Evolutionary conservation across 2,797 vertebrate genomes (phyloP).

Genomic region (Poecilia velifera): DNA sequence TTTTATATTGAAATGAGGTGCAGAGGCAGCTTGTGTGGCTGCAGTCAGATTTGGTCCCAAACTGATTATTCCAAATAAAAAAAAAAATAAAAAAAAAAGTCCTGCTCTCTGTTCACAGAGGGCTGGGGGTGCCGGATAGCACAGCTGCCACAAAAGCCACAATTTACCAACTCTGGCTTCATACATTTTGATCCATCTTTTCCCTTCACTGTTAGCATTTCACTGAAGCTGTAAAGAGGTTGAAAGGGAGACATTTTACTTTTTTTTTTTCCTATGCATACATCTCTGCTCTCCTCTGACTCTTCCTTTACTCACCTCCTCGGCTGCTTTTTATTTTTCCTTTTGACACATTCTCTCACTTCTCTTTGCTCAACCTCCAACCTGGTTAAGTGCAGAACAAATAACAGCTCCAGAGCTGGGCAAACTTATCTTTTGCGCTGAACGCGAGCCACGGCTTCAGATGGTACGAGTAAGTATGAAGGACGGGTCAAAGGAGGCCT

Average conservation of each 20-base stretch:
- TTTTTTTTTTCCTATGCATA: conserved; percentile 68
- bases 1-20: conserved; percentile 84
- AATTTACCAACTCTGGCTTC: conserved; percentile 82
- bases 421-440: conserved; percentile 77
- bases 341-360: conserved; percentile 41
- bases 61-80: conserved; percentile 82
- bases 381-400: conserved; percentile 81
- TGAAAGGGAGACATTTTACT: conserved; percentile 77
- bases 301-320: conserved; percentile 49
- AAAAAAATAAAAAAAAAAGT: conserved; percentile 65
- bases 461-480: conserved; percentile 81
- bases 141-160: conserved; percentile 78
- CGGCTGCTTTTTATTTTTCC: conserved; percentile 43
- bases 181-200: conserved; percentile 82
- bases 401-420: conserved; percentile 81
- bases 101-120: conserved; percentile 76
- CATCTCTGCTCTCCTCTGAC: conserved; percentile 64
- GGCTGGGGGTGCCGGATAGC: conserved; percentile 78
- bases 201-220: conserved; percentile 79
- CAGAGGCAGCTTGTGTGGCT: conserved; percentile 68
- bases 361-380: conserved; percentile 47
- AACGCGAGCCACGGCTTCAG: conserved; percentile 74
- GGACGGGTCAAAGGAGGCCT: conserved; percentile 86
- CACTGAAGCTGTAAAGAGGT: conserved; percentile 79
- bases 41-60: conserved; percentile 75